Evolutionary conservation across 2,888 invertebrate genomes (phyloP).

Genomic region (Meteorus cinctellus): DNA sequence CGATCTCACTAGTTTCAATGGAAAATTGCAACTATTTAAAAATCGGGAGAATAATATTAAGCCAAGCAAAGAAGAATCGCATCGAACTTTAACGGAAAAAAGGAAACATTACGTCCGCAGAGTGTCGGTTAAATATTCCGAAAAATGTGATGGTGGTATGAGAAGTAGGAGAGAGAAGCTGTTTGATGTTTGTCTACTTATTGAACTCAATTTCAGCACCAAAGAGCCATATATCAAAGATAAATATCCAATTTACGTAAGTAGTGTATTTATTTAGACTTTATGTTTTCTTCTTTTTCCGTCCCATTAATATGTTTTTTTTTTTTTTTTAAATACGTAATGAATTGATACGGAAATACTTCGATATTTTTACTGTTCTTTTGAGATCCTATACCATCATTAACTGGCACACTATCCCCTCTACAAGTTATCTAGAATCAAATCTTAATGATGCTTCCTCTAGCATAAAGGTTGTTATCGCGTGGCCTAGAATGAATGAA

Average conservation of each 20-base stretch:
- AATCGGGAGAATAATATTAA: constrained; percentile 51
- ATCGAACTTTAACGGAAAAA: constrained; percentile 77
- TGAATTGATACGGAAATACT: no score
- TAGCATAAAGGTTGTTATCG: no score
- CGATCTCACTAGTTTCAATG: constrained; percentile 56
- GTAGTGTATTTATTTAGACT: constrained; percentile 54
- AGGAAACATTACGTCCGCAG: constrained; percentile 80
- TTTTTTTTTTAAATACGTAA: no score
- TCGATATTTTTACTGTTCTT: no score
- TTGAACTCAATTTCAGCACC: constrained; percentile 80
- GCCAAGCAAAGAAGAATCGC: constrained; percentile 72
- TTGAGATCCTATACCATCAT: no score
- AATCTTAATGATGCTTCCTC: no score
- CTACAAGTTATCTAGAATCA: no score
- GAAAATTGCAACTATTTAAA: constrained; percentile 52
- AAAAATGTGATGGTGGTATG: constrained; percentile 64
- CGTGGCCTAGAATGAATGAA: no score
- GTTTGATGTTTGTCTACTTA: constrained; percentile 81
- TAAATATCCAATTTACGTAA: constrained; percentile 81
- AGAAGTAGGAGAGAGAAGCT: constrained; percentile 72
- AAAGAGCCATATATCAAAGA: constrained; percentile 82
- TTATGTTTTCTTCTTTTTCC: neutral
- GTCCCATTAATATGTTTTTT: neutral
- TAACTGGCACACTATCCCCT: no score
- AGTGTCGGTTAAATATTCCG: constrained; percentile 76